Conservation (phyloP, 2,888 invertebrate genomes). For the Luffia ferchaultella region DNA sequence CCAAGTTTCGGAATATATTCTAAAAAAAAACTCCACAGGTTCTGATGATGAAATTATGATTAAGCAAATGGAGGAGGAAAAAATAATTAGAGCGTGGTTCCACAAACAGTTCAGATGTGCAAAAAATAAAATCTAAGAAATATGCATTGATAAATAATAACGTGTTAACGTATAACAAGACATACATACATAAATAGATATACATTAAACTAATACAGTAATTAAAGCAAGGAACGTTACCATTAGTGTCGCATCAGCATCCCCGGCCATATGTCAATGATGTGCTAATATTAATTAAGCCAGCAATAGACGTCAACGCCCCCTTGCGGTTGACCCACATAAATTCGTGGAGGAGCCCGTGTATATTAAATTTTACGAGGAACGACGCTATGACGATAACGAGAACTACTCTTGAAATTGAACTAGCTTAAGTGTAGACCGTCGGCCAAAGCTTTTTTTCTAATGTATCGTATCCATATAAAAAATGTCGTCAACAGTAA, state of each 20-base stretch:
- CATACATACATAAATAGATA: neutral
- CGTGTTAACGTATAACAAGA: too few relatives aligned
- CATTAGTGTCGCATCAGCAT: neutral
- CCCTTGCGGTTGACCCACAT: constrained; percentile 25
- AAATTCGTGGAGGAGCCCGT: constrained; percentile 39
- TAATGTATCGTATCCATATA: too few relatives aligned
- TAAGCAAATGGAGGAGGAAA: neutral
- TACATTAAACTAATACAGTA: neutral
- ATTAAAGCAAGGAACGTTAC: neutral
- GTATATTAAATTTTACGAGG: constrained; percentile 57
- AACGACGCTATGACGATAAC: constrained; percentile 47
- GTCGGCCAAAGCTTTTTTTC: too few relatives aligned
- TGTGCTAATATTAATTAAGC: neutral
- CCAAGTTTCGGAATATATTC: too few relatives aligned
- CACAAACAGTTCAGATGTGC: neutral
- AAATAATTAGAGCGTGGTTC: neutral
- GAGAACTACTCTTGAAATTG: too few relatives aligned
- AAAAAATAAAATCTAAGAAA: neutral
- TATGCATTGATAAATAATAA: too few relatives aligned
- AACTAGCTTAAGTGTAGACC: too few relatives aligned
- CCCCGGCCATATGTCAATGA: neutral
- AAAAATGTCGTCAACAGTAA: too few relatives aligned
- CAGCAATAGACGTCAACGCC: neutral
- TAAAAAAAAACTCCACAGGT: too few relatives aligned
- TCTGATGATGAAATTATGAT: neutral